Conservation (phyloP, 2,888 invertebrate species). For the Corythucha ciliata region DNA sequence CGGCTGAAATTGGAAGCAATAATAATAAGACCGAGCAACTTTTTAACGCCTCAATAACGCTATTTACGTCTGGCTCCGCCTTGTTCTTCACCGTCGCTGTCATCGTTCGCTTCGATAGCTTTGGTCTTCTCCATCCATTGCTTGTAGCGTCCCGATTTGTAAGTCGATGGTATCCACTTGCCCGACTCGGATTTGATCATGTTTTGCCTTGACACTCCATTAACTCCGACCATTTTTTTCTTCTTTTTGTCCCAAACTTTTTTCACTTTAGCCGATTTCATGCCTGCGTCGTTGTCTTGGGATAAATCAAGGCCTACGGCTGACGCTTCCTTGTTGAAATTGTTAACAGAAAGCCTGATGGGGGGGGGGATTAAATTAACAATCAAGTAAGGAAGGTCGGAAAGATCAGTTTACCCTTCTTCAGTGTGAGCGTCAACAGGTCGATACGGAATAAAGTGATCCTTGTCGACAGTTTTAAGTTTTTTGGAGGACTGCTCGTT, state of each 20-base stretch:
- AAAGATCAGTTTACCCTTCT: conserved; percentile 64
- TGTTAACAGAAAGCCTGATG: conserved; percentile 66
- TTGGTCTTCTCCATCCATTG: conserved; percentile 76
- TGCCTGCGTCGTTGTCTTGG: conserved; percentile 64
- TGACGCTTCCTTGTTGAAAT: conserved; percentile 69
- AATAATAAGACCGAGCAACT: conserved; percentile 1
- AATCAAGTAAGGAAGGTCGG: conserved; percentile 2
- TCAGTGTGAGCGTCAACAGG: conserved; percentile 80
- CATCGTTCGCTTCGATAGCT: conserved; percentile 44
- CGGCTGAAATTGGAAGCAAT: conserved; percentile 10
- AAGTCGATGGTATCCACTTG: conserved; percentile 84
- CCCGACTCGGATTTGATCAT: conserved; percentile 95
- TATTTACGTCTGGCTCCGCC: neutral
- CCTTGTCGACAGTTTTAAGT: conserved; percentile 50
- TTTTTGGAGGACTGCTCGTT: conserved; percentile 15
- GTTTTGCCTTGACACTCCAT: conserved; percentile 46
- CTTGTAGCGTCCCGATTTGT: conserved; percentile 81
- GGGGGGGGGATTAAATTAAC: neutral
- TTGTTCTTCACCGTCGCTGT: conserved; percentile 39
- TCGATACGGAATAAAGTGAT: conserved; percentile 78
- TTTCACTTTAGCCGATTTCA: conserved; percentile 41
- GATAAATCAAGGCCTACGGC: conserved; percentile 72
- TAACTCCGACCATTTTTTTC: conserved; percentile 82
- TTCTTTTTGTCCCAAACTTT: conserved; percentile 90
- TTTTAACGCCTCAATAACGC: neutral